These are phyloP conservation scores for Elgaria multicarinata DNA, from an alignment of 2,113 vertebrate genomes.

Conservation along the genomic window DNA sequence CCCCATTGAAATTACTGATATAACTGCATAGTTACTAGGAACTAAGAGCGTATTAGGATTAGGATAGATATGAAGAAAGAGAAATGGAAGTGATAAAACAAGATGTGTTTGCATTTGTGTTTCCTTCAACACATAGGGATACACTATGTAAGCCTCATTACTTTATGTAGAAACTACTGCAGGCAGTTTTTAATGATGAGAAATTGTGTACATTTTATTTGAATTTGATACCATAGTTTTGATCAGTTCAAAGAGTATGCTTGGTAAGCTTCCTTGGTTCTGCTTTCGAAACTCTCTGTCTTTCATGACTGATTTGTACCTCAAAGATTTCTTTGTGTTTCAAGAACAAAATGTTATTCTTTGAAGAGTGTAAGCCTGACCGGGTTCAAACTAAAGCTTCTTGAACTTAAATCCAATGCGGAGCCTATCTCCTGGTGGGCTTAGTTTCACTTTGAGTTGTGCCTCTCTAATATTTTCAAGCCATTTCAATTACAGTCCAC, in stretches of 20 bases:
- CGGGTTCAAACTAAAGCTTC: constrained; percentile 67
- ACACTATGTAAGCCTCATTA: constrained; percentile 17
- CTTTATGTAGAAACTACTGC: constrained; percentile 32
- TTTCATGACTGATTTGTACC: constrained; percentile 63
- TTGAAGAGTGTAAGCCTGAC: constrained; percentile 62
- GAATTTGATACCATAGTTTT: constrained; percentile 57
- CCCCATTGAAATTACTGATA: neutral
- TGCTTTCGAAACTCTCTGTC: constrained; percentile 59
- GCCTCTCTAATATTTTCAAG: constrained; percentile 58
- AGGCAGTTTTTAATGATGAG: constrained; percentile 49
- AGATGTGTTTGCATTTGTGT: neutral
- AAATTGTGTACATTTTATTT: constrained; percentile 57
- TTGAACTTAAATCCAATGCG: constrained; percentile 65
- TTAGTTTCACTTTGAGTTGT: constrained; percentile 56
- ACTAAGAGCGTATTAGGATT: neutral
- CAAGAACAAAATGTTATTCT: constrained; percentile 60
- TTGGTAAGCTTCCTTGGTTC: constrained; percentile 60
- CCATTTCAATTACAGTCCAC: constrained; percentile 58
- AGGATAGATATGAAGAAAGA: neutral
- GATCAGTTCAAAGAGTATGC: constrained; percentile 52
- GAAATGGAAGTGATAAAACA: neutral
- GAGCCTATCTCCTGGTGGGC: constrained; percentile 44
- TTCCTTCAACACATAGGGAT: neutral
- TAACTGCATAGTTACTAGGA: neutral
- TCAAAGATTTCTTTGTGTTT: constrained; percentile 55